These are phyloP conservation scores for Tenthredo distinguenda DNA, from an alignment of 2,888 invertebrate species.

Conservation along the genomic window DNA sequence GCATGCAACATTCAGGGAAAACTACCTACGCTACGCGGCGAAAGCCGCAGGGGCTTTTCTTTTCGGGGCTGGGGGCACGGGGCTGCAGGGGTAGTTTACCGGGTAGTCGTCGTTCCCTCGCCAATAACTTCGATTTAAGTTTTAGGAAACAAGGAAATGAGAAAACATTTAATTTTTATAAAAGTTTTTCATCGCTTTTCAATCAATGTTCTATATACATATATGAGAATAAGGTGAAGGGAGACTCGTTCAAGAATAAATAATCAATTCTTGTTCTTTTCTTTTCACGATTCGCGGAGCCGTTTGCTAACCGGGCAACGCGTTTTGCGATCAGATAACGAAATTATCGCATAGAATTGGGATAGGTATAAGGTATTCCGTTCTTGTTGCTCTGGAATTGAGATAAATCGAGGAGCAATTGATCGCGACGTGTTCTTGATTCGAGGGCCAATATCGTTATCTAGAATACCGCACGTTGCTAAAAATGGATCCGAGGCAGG, in stretches of 20 bases:
- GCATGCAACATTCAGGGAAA: constrained; percentile 69
- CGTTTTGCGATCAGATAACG: background rate
- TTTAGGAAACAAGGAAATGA: background rate
- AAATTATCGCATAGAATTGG: background rate
- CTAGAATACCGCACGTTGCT: constrained; percentile 12
- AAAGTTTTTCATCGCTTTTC: background rate
- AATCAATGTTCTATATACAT: background rate
- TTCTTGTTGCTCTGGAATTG: constrained; percentile 5
- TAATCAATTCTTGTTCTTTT: background rate
- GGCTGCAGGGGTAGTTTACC: background rate
- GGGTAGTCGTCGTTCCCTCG: background rate
- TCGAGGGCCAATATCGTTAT: constrained; percentile 46
- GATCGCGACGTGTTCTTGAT: constrained; percentile 37
- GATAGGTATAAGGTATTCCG: background rate
- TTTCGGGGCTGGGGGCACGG: background rate
- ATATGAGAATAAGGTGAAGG: background rate
- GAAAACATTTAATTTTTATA: background rate
- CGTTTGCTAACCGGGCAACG: background rate
- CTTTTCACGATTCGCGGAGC: background rate
- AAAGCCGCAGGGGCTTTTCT: background rate
- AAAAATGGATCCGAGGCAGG: constrained; percentile 9
- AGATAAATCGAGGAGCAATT: constrained; percentile 45
- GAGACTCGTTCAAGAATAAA: background rate
- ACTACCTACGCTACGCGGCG: constrained; percentile 45
- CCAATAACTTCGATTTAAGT: background rate